Evolutionary conservation across 2,888 invertebrate species (phyloP).

Genomic region (Sepioteuthis lessoniana): DNA sequence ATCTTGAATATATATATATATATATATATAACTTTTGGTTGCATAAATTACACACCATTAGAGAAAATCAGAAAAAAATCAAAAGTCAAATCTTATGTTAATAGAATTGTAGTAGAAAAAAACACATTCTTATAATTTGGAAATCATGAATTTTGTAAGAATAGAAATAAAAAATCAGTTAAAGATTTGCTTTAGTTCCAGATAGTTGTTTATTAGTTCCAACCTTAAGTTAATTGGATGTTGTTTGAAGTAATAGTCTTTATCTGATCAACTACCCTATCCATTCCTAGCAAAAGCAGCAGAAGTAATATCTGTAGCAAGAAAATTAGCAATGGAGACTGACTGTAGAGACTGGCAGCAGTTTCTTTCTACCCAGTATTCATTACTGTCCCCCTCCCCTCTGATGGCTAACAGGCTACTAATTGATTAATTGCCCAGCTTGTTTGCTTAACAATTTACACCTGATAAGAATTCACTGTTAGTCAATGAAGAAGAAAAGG

Average conservation of each 20-base stretch:
- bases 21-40: no score
- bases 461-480: not conserved
- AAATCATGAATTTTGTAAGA: no score
- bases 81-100: no score
- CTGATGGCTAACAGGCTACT: not conserved
- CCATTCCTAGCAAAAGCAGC: not conserved
- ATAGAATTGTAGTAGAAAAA: no score
- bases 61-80: no score
- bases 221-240: not conserved
- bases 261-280: not conserved
- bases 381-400: not conserved
- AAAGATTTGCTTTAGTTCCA: not conserved
- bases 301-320: not conserved
- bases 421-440: not conserved
- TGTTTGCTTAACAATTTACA: conserved; percentile 33
- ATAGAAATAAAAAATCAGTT: not conserved
- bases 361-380: not conserved
- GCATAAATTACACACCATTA: no score
- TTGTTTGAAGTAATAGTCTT: not conserved
- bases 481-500: not conserved
- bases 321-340: not conserved
- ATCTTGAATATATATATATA: no score
- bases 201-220: not conserved
- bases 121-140: no score
- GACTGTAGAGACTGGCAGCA: not conserved